phyloP scores from a whole-genome alignment of 2,113 vertebrate species.

The Microtus ochrogaster region DNA sequence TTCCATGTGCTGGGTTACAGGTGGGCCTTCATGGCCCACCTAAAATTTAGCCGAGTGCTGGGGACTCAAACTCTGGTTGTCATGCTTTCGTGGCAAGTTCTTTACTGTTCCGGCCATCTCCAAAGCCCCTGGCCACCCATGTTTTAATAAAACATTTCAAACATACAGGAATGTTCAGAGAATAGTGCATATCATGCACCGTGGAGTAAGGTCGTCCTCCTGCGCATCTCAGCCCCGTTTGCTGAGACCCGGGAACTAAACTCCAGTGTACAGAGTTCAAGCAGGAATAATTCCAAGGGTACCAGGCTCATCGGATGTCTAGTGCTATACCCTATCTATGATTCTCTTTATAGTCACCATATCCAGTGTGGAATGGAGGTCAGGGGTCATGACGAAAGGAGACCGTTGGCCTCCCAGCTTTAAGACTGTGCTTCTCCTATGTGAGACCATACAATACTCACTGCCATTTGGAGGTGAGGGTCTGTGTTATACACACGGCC shows the following conservation, averaged over 20 bases:
- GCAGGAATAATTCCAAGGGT: neutral
- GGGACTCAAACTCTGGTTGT: neutral
- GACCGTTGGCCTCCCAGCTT: no score
- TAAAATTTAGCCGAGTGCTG: no score
- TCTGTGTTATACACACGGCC: neutral
- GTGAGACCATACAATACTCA: neutral
- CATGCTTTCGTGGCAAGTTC: neutral
- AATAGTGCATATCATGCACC: fast-evolving
- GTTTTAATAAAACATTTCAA: neutral
- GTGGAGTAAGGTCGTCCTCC: neutral
- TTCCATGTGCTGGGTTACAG: neutral
- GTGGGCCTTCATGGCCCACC: neutral
- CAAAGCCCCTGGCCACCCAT: neutral
- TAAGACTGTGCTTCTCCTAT: neutral
- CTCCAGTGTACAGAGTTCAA: neutral
- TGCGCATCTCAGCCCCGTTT: neutral
- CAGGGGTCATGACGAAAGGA: fast-evolving
- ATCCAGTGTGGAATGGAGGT: neutral
- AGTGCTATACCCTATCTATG: neutral
- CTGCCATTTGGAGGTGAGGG: neutral
- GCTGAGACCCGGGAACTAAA: neutral
- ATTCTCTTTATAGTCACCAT: neutral
- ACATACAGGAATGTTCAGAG: neutral
- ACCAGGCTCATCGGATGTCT: fast-evolving
- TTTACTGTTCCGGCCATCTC: neutral